These are phyloP conservation scores for Gambusia yucatana DNA, from an alignment of 2,797 vertebrate genomes.

Conservation along the genomic window DNA sequence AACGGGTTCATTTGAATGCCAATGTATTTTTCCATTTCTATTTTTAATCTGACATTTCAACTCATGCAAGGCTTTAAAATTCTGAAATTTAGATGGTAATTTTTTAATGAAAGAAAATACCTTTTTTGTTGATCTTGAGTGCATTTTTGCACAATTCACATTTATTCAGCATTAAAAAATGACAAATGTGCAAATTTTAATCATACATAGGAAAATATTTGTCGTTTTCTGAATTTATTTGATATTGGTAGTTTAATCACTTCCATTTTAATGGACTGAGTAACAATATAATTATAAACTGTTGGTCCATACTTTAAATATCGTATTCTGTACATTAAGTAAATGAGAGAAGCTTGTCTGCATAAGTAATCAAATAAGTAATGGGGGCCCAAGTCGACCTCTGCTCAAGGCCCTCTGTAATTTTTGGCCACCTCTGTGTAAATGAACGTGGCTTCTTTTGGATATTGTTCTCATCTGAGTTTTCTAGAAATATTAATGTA, in stretches of 20 bases:
- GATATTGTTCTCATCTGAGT: neutral
- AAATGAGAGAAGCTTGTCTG: neutral
- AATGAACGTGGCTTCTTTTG: neutral
- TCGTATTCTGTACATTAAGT: neutral
- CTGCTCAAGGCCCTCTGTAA: neutral
- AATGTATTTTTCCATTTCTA: neutral
- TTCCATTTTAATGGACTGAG: neutral
- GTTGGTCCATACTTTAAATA: neutral
- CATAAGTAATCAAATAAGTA: neutral
- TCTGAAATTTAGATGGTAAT: too few species aligned
- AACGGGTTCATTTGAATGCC: neutral
- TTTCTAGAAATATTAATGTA: neutral
- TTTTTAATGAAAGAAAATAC: neutral
- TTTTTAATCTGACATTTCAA: neutral
- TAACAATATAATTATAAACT: neutral
- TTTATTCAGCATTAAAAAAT: neutral
- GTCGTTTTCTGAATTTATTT: neutral
- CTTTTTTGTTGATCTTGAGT: neutral
- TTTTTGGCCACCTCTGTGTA: neutral
- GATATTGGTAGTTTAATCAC: neutral
- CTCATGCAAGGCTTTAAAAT: neutral
- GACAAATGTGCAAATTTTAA: neutral
- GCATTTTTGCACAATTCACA: neutral
- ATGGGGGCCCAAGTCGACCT: neutral
- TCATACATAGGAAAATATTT: neutral